Evolutionary conservation across 2,113 vertebrate species (phyloP).

Genomic region (Pollimyrus isidori): DNA sequence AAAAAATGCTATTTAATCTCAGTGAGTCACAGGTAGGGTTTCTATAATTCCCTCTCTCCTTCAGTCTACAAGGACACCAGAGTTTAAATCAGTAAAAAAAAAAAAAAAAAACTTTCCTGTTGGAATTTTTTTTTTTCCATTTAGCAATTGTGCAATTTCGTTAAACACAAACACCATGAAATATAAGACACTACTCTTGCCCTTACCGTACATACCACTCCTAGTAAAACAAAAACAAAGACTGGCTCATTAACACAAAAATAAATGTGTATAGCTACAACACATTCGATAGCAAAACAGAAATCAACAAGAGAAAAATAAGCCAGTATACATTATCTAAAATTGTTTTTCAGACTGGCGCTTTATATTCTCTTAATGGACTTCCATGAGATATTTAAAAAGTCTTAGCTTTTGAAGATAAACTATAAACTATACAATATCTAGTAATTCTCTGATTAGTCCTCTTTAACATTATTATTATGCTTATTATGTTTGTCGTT

Average conservation of each 20-base stretch:
- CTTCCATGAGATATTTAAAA: background rate
- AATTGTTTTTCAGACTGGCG: background rate
- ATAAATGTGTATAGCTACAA: background rate
- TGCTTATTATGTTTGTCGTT: background rate
- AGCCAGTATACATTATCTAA: background rate
- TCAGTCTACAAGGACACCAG: background rate
- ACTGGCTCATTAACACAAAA: background rate
- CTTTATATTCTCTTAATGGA: background rate
- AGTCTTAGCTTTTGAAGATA: background rate
- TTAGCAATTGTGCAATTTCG: background rate
- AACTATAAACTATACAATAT: background rate
- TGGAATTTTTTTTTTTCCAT: background rate
- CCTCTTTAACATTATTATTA: background rate
- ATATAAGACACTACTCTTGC: background rate
- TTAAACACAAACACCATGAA: constrained; percentile 1
- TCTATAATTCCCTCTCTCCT: background rate
- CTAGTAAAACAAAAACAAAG: background rate
- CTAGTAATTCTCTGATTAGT: background rate
- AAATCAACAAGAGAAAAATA: background rate
- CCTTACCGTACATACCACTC: background rate
- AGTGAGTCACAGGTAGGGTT: background rate
- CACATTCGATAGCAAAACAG: background rate
- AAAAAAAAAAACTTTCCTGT: background rate
- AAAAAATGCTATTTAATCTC: background rate
- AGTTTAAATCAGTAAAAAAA: background rate